Percentiles rank a stretch among this genome's conserved stretches.
phyloP scores from a whole-genome alignment of 1,140 invertebrate genomes.

The Drosophila prosaltans region DNA sequence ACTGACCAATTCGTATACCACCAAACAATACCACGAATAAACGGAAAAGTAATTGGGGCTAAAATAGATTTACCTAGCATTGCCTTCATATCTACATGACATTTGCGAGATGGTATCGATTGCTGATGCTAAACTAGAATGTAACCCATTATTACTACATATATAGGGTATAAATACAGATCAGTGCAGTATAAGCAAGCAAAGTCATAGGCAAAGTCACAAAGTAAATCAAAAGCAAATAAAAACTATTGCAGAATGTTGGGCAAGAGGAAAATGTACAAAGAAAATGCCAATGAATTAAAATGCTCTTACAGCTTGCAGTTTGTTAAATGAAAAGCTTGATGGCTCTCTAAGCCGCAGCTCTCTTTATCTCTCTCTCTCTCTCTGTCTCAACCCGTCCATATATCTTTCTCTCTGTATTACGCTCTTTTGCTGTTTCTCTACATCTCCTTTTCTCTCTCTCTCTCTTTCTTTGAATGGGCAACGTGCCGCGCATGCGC shows the following conservation, averaged over 20 bases:
- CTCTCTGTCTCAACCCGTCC: not conserved
- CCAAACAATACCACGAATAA: too few relatives aligned
- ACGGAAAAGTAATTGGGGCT: too few relatives aligned
- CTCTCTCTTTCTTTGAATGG: slow-evolving; percentile 6
- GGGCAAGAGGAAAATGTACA: slow-evolving; percentile 17
- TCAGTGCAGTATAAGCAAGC: not conserved
- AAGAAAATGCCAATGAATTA: slow-evolving; percentile 24
- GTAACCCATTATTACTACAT: too few relatives aligned
- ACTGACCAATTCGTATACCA: too few relatives aligned
- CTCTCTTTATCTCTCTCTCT: slow-evolving; percentile 3
- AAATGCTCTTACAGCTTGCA: not conserved
- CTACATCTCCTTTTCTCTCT: not conserved
- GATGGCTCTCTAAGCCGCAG: not conserved
- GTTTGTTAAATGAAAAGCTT: slow-evolving; percentile 20
- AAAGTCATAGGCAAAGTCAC: not conserved
- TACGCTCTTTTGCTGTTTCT: slow-evolving; percentile 12
- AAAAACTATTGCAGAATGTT: slow-evolving; percentile 18
- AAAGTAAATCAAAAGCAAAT: slow-evolving; percentile 4
- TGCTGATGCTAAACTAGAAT: too few relatives aligned
- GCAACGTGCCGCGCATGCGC: slow-evolving; percentile 63
- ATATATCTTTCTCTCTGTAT: slow-evolving; percentile 14
- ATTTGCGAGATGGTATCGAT: too few relatives aligned
- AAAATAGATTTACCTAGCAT: too few relatives aligned
- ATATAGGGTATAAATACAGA: not conserved
- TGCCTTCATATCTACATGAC: too few relatives aligned